Evolutionary conservation across 2,888 invertebrate species (phyloP).

Genomic region (Eubasilissa splendida): DNA sequence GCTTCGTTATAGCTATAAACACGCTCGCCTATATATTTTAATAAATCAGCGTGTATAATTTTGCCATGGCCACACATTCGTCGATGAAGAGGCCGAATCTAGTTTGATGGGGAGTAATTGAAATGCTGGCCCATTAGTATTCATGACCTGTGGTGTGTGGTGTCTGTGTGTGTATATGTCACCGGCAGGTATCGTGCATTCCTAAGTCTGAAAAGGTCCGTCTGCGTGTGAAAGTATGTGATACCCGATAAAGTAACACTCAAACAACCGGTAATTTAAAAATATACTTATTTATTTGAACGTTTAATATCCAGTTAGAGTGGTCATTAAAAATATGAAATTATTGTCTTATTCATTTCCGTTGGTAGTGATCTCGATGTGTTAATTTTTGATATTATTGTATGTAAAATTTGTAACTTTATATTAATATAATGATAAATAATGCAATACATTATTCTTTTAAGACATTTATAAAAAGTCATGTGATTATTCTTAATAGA

Average conservation of each 20-base stretch:
- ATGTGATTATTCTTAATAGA: too few species aligned
- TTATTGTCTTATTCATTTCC: too few species aligned
- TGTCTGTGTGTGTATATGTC: not conserved
- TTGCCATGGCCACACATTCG: not conserved
- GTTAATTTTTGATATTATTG: too few species aligned
- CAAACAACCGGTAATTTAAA: not conserved
- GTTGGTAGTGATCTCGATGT: too few species aligned
- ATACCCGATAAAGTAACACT: not conserved
- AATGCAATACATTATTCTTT: too few species aligned
- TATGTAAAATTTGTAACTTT: too few species aligned
- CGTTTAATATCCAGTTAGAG: too few species aligned
- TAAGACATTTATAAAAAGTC: too few species aligned
- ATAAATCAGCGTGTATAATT: not conserved
- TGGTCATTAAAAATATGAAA: too few species aligned
- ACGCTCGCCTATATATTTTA: not conserved
- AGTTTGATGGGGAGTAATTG: not conserved
- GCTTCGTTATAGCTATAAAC: not conserved
- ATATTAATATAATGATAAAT: too few species aligned
- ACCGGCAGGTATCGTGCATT: conserved; percentile 10
- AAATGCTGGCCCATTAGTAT: conserved; percentile 18
- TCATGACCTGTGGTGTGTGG: not conserved
- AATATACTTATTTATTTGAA: not conserved
- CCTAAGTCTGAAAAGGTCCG: not conserved
- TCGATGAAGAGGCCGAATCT: not conserved
- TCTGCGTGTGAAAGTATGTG: conserved; percentile 28